A percentile compares a stretch with the other conserved stretches of the same genome.
Evolutionary conservation across 1,140 invertebrate species (phyloP).

Genomic region (Zeugodacus cucurbitae): DNA sequence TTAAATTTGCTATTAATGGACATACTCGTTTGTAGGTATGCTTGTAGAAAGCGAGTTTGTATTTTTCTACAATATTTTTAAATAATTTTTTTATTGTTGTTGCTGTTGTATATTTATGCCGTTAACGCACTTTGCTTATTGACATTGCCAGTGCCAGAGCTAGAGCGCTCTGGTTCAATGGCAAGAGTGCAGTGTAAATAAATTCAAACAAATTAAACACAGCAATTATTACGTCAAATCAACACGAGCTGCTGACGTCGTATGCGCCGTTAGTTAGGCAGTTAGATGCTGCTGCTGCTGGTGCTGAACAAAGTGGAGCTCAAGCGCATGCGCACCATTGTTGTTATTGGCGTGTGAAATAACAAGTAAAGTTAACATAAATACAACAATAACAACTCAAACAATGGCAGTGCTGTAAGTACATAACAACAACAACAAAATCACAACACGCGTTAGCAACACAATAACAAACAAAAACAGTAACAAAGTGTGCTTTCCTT

Average conservation of each 20-base stretch:
- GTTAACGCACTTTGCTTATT: not conserved
- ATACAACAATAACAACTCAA: not conserved
- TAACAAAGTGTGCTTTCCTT: not conserved
- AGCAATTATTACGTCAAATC: conserved; percentile 32
- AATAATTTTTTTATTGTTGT: not conserved
- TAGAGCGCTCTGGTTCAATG: conserved; percentile 1
- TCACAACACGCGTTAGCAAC: not conserved
- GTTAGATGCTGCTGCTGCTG: too few species aligned
- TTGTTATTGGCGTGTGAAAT: not conserved
- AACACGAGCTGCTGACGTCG: not conserved
- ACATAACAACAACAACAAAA: not conserved
- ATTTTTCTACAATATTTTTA: not conserved
- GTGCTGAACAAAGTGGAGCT: not conserved
- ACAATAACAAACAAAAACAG: not conserved
- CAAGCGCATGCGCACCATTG: not conserved
- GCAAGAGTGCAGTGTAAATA: not conserved
- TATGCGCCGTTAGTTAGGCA: too few species aligned
- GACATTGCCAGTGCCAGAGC: too few species aligned
- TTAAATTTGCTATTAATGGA: not conserved
- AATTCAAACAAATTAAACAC: conserved; percentile 19
- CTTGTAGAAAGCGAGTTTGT: not conserved
- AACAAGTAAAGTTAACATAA: not conserved
- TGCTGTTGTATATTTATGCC: not conserved
- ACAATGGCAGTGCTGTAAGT: not conserved
- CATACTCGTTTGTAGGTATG: not conserved